Conservation (phyloP, 1,140 invertebrate species). For the Drosophila punjabiensis region DNA sequence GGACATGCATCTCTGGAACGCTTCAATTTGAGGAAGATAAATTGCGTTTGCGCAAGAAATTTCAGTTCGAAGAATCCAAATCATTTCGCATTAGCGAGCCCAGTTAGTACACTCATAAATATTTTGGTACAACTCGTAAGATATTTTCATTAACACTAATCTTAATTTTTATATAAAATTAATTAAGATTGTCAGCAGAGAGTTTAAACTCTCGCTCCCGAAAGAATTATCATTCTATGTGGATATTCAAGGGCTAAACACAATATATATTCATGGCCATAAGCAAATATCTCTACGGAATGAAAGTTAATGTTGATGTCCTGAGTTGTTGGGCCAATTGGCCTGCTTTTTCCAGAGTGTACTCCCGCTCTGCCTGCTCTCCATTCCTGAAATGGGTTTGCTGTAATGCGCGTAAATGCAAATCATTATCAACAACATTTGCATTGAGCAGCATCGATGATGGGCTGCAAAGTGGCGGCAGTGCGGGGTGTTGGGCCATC, state of each 20-base stretch:
- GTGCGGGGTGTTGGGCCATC: neutral
- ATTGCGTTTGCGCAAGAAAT: conserved; percentile 58
- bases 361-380: neutral
- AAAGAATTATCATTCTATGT: neutral
- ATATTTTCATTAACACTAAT: neutral
- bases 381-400: conserved; percentile 32
- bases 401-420: conserved; percentile 69
- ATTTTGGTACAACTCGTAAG: too few species aligned
- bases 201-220: too few species aligned
- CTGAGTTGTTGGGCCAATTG: neutral
- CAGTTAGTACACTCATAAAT: conserved; percentile 7
- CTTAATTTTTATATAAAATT: neutral
- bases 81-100: conserved; percentile 69
- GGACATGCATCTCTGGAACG: conserved; percentile 46
- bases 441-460: conserved; percentile 50
- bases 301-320: conserved; percentile 9
- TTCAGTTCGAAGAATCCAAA: conserved; percentile 52
- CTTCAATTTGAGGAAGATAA: conserved; percentile 73
- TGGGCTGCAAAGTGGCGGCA: conserved; percentile 1
- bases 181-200: too few species aligned
- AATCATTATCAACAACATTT: conserved; percentile 79
- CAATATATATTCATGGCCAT: neutral
- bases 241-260: neutral
- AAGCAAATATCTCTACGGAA: neutral
- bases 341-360: conserved; percentile 11